phyloP scores from a whole-genome alignment of 1,140 invertebrate genomes.

The Delia radicum region DNA sequence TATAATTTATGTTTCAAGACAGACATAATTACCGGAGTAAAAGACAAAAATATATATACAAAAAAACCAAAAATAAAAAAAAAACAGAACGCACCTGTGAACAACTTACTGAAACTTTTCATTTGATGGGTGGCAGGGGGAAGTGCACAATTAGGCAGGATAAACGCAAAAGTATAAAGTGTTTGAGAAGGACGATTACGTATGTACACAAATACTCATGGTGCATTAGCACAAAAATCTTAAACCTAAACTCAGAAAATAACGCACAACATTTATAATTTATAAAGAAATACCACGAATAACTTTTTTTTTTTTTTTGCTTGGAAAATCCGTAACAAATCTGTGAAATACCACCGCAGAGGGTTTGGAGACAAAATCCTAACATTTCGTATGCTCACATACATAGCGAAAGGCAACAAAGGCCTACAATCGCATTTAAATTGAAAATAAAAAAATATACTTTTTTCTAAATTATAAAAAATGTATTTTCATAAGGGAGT shows the following conservation, averaged over 20 bases:
- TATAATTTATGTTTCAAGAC: conserved; percentile 21
- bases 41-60: no score
- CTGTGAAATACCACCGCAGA: neutral
- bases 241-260: neutral
- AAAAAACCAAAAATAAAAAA: neutral
- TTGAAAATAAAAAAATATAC: neutral
- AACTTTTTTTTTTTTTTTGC: no score
- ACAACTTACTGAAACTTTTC: neutral
- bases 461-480: neutral
- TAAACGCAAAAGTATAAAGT: neutral
- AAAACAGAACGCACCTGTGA: conserved; percentile 8
- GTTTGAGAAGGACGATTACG: neutral
- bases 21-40: conserved; percentile 11
- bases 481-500: neutral
- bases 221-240: neutral
- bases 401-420: neutral
- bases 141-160: conserved; percentile 21
- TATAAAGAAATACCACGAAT: conserved; percentile 6
- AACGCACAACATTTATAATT: neutral
- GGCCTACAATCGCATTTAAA: neutral
- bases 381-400: no score
- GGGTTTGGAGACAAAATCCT: neutral
- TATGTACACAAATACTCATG: neutral
- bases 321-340: conserved; percentile 12
- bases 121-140: neutral